A percentile compares a stretch with the other conserved stretches of the same genome.
Conservation (phyloP, 2,113 vertebrate genomes). For the Alces alces region DNA sequence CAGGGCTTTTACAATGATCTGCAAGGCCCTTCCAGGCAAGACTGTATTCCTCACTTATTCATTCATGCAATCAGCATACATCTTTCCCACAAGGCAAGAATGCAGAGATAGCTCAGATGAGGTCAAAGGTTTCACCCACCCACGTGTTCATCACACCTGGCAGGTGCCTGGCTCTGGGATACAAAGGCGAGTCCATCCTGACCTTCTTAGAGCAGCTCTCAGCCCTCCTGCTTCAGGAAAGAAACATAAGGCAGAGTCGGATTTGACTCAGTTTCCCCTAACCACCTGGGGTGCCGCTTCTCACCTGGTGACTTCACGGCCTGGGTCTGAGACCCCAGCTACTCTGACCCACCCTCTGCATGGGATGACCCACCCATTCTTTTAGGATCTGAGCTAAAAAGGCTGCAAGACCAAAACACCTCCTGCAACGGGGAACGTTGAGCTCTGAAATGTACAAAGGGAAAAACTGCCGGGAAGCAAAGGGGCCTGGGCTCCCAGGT, state of each 20-base stretch:
- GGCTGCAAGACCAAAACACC: neutral
- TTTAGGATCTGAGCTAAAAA: neutral
- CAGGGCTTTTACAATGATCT: accelerated
- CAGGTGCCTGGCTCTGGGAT: neutral
- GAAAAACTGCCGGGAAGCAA: neutral
- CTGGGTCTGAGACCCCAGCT: neutral
- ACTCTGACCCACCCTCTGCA: neutral
- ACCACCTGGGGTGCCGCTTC: neutral
- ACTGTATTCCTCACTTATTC: neutral
- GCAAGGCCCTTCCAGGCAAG: neutral
- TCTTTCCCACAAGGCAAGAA: neutral
- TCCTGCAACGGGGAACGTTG: accelerated
- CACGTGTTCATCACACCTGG: too few relatives aligned
- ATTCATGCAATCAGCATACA: neutral
- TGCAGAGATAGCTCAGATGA: neutral
- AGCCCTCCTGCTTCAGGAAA: neutral
- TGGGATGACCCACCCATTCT: neutral
- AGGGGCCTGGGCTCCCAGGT: neutral
- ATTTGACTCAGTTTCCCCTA: neutral
- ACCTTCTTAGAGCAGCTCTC: neutral
- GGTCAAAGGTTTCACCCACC: neutral
- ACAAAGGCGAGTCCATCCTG: neutral
- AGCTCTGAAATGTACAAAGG: neutral
- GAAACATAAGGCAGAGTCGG: neutral
- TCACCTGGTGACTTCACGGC: neutral